Percentiles rank a stretch among this genome's conserved stretches.
Evolutionary conservation across 2,888 invertebrate species (phyloP).

Genomic region (Nymphalis urticae): DNA sequence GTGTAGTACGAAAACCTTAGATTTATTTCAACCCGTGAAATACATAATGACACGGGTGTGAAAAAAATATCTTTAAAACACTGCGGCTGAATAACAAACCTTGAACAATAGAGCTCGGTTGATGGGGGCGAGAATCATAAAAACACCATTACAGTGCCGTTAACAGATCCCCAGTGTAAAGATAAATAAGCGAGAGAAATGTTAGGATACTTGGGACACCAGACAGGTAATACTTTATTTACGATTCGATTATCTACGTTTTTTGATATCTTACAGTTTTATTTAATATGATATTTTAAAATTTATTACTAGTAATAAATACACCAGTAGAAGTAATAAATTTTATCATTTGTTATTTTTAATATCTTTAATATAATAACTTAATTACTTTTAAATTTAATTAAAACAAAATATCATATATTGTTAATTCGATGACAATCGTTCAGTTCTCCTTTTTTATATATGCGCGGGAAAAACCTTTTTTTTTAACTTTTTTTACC

Average conservation of each 20-base stretch:
- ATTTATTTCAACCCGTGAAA: constrained; percentile 20
- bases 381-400: no score
- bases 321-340: no score
- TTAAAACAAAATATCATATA: no score
- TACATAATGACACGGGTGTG: constrained; percentile 28
- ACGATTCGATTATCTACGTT: constrained; percentile 19
- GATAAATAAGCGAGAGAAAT: constrained; percentile 36
- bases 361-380: no score
- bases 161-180: constrained; percentile 38
- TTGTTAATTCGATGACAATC: no score
- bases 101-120: constrained; percentile 36
- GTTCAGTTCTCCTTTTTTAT: no score
- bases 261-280: constrained; percentile 11
- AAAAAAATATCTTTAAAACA: constrained; percentile 33
- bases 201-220: constrained; percentile 29
- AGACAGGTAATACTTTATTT: constrained; percentile 35
- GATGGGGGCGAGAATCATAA: constrained; percentile 40
- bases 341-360: no score
- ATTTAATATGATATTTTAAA: neutral
- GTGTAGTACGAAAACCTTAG: neutral
- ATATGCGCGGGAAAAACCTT: no score
- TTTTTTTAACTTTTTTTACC: no score
- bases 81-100: constrained; percentile 33
- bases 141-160: constrained; percentile 43
- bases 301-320: no score